Conservation (phyloP, 2,113 vertebrate genomes). For the Pachypanchax playfairii region DNA sequence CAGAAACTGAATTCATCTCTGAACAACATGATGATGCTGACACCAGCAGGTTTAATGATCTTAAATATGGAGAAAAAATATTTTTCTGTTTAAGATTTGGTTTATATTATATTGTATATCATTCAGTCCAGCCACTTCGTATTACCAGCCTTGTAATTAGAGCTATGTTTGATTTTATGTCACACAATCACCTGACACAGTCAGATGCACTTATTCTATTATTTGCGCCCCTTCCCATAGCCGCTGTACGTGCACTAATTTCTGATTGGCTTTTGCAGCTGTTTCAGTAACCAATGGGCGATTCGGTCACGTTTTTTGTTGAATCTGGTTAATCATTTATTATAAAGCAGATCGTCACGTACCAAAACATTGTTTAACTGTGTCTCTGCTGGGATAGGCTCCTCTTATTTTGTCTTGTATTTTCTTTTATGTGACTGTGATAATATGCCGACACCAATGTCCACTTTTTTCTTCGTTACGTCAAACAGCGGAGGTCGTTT, state of each 20-base stretch:
- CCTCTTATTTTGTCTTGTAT: not conserved
- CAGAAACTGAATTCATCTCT: too few relatives aligned
- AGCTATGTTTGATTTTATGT: too few relatives aligned
- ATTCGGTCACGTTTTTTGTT: not conserved
- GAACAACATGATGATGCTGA: too few relatives aligned
- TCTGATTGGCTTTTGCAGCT: conserved; percentile 49
- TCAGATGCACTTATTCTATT: too few relatives aligned
- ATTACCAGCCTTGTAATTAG: too few relatives aligned
- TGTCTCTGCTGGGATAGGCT: not conserved
- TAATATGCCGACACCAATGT: too few relatives aligned
- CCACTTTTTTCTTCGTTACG: not conserved
- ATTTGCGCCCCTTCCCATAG: not conserved
- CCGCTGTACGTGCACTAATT: conserved; percentile 12
- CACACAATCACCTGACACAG: too few relatives aligned
- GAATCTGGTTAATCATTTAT: conserved; percentile 13
- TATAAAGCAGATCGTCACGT: not conserved
- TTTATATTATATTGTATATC: too few relatives aligned
- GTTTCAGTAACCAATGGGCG: conserved; percentile 26
- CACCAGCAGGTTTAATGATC: too few relatives aligned
- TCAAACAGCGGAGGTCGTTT: conserved; percentile 26
- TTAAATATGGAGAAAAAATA: too few relatives aligned
- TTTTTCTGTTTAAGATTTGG: too few relatives aligned
- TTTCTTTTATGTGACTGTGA: not conserved
- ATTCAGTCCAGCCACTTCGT: too few relatives aligned
- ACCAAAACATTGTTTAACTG: not conserved